A percentile compares a stretch with the other conserved stretches of the same genome.
phyloP scores from a whole-genome alignment of 2,797 vertebrate genomes.

The Stomatorhinus walkeri region DNA sequence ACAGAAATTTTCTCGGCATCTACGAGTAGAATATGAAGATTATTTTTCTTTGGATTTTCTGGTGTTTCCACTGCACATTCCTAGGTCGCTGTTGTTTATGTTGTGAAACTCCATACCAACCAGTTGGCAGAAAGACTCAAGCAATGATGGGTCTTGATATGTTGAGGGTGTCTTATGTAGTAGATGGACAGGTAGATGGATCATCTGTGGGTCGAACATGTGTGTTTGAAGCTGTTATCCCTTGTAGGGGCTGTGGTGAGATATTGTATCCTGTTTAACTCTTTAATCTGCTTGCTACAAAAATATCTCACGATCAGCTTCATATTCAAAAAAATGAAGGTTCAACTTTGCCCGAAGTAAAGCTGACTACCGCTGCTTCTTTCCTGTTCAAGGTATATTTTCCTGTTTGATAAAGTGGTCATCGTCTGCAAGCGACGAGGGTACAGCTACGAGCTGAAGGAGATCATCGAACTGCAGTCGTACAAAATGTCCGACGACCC shows the following conservation, averaged over 20 bases:
- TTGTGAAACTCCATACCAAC: not conserved
- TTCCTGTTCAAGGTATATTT: conserved; percentile 77
- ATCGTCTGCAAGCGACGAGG: conserved; percentile 94
- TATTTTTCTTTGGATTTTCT: not conserved
- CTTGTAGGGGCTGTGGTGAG: not conserved
- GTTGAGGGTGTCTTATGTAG: not conserved
- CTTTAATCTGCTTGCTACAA: not conserved
- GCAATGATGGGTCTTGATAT: not conserved
- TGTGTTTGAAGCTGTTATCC: not conserved
- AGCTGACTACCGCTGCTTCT: not conserved
- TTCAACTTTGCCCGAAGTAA: not conserved
- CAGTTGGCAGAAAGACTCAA: not conserved
- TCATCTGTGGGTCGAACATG: not conserved
- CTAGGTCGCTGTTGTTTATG: not conserved
- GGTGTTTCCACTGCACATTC: not conserved
- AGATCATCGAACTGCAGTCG: conserved; percentile 85
- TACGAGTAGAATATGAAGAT: not conserved
- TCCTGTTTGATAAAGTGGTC: conserved; percentile 97
- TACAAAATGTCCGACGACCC: conserved; percentile 97
- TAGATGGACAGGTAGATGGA: not conserved
- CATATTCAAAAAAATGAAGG: not conserved
- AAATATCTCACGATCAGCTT: not conserved
- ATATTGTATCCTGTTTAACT: not conserved
- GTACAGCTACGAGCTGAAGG: conserved; percentile 92
- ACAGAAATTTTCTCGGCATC: not conserved